These are phyloP conservation scores for Epizoanthus rinbou DNA, from an alignment of 92 coral and sea anemone species.

Conservation along the genomic window DNA sequence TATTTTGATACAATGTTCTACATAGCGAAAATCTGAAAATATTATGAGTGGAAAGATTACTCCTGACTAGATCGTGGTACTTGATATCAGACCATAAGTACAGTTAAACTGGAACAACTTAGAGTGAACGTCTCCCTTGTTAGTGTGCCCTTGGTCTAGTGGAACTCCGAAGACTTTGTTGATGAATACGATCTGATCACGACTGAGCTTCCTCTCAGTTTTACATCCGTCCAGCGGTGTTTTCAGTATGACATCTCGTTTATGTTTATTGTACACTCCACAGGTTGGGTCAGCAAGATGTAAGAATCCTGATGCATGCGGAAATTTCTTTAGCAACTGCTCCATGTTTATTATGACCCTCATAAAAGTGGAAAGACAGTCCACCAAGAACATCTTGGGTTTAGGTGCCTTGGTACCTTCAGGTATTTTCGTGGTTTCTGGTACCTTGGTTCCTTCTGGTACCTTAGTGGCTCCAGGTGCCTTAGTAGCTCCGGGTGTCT, in stretches of 20 bases:
- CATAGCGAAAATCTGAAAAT: no score
- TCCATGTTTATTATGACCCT: conserved; percentile 1
- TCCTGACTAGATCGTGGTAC: no score
- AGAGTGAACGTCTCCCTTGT: neutral
- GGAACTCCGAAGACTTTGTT: conserved; percentile 38
- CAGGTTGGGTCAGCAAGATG: conserved; percentile 67
- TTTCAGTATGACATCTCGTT: conserved; percentile 39
- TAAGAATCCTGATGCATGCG: conserved; percentile 30
- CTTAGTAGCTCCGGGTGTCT: no score
- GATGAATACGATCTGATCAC: conserved; percentile 16
- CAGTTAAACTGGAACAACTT: conserved; percentile 25
- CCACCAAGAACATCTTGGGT: neutral
- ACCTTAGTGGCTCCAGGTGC: neutral
- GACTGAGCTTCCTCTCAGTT: conserved; percentile 53
- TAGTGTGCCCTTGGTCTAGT: neutral
- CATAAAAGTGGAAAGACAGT: conserved; percentile 25
- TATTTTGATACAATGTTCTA: no score
- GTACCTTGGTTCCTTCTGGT: neutral
- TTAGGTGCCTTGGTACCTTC: neutral
- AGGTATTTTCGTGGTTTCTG: neutral
- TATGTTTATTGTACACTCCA: conserved; percentile 38
- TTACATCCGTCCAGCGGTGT: conserved; percentile 64
- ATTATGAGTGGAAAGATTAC: no score
- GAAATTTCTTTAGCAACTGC: neutral
- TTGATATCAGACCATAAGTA: conserved; percentile 1